Conservation (phyloP, 2,888 invertebrate species). For the Sycophila texana region DNA sequence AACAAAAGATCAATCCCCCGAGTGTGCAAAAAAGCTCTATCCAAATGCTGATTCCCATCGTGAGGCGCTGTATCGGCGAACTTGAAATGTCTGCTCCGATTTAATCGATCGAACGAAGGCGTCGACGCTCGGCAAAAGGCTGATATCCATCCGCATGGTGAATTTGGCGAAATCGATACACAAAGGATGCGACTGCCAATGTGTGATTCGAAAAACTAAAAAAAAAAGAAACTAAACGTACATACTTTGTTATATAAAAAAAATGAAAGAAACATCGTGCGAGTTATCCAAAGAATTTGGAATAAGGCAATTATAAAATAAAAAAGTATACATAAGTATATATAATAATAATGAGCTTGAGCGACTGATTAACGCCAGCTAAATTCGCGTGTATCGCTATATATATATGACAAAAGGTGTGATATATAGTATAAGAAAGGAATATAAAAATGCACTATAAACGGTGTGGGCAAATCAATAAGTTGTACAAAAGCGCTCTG, state of each 20-base stretch:
- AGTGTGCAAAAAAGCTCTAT: neutral
- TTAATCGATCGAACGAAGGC: constrained; percentile 12
- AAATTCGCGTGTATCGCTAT: neutral
- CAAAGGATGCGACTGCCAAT: constrained; percentile 4
- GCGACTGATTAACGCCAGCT: neutral
- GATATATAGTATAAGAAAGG: neutral
- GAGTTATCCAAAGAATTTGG: too few species aligned
- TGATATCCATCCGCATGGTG: too few species aligned
- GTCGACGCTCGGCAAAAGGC: neutral
- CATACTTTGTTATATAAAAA: neutral
- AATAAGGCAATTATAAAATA: constrained; percentile 21
- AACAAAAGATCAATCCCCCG: neutral
- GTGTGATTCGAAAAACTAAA: neutral
- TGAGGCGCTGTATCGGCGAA: neutral
- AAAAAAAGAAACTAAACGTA: neutral
- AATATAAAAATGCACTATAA: constrained; percentile 6
- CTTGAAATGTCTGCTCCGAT: constrained; percentile 1
- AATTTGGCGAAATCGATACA: neutral
- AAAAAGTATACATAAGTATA: constrained; percentile 7
- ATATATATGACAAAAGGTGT: neutral
- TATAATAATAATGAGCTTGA: neutral
- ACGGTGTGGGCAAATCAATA: constrained; percentile 38
- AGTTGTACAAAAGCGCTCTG: constrained; percentile 44
- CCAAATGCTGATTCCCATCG: neutral
- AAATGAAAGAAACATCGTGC: neutral